Base-by-base conservation (phyloP, 2,888 invertebrate genomes). In the Tiphia femorata region DNA sequence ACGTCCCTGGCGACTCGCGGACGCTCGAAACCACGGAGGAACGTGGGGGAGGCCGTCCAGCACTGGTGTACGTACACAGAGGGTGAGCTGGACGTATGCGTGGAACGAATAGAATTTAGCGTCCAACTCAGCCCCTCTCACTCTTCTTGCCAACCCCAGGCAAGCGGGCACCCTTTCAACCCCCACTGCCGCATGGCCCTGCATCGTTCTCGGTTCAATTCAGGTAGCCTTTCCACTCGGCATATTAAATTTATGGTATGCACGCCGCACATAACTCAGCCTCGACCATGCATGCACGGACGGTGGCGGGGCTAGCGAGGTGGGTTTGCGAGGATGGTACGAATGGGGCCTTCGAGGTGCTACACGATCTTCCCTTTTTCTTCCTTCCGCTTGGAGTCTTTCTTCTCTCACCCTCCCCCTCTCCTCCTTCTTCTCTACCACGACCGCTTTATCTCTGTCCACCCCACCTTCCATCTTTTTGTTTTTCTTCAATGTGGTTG, bases 241-340 rank as follows among this genome's bases (percentile, higher is more conserved):
- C 78, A 76, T 79, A 79, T 79, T 79, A 79, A 79, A 79, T 79
- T 79, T 79, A 79, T 77, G 78, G 78, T 76, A 77, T 77, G 76
- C 74, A 70, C 65, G 64, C 72, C 72, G 70, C 72, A 68, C 75
- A 77, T 77, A 77, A 76, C 76, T 77, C 75, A 70, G 54, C 58
- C 63, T 37, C 43, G 25, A 40, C 38, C 50, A 52, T 51, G 51
- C 54, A 61, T 56, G 56, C 38, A 20, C 30, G 53, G 49, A n/a
- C 35, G 29, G 30, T 12, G 57, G n/a, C 6, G 44, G 14, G 42
- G 48, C 40, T 38, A 41, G 64, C 49, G 53, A 60, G 52, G 43
- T 41, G 43, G 42, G 44, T 29, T 61, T n/a, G n/a, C n/a, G 55
- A 53, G 40, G 49, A 29, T n/a, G 41, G 49, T 44, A 23, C 47